Evolutionary conservation across 2,888 invertebrate species (phyloP).

Genomic region (Cosmia trapezina): DNA sequence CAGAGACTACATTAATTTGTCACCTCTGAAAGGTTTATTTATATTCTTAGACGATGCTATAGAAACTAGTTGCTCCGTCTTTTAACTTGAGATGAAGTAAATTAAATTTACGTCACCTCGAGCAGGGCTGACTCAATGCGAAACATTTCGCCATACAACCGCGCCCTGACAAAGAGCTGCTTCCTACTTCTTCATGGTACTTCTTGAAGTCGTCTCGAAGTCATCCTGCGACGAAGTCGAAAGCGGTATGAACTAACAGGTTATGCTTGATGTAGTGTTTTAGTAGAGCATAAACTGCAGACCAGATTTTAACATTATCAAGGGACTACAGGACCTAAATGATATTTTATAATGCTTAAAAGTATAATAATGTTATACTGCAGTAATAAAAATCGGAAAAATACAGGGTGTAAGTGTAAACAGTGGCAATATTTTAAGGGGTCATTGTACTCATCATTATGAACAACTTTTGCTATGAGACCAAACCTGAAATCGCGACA

Average conservation of each 20-base stretch:
- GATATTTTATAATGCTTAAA: too few relatives aligned
- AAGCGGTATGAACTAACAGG: not conserved
- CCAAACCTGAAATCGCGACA: too few relatives aligned
- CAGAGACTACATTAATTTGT: constrained; percentile 37
- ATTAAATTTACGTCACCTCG: constrained; percentile 57
- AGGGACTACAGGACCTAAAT: too few relatives aligned
- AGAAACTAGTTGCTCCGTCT: constrained; percentile 30
- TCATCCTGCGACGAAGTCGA: not conserved
- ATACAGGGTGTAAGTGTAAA: too few relatives aligned
- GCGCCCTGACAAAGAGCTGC: constrained; percentile 36
- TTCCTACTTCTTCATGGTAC: constrained; percentile 32
- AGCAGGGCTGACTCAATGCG: constrained; percentile 38
- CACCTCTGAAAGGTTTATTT: constrained; percentile 28
- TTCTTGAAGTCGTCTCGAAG: constrained; percentile 28
- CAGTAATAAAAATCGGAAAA: too few relatives aligned
- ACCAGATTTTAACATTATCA: not conserved
- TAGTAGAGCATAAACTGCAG: not conserved
- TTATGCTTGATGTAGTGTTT: not conserved
- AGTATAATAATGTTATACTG: too few relatives aligned
- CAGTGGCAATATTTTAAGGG: too few relatives aligned
- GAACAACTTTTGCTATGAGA: too few relatives aligned
- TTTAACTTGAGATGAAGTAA: constrained; percentile 53
- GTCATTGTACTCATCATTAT: too few relatives aligned
- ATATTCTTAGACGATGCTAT: constrained; percentile 21
- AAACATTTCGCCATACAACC: constrained; percentile 51